Base-by-base conservation (phyloP, 2,888 invertebrate species). In the Flexamia atlantica region DNA sequence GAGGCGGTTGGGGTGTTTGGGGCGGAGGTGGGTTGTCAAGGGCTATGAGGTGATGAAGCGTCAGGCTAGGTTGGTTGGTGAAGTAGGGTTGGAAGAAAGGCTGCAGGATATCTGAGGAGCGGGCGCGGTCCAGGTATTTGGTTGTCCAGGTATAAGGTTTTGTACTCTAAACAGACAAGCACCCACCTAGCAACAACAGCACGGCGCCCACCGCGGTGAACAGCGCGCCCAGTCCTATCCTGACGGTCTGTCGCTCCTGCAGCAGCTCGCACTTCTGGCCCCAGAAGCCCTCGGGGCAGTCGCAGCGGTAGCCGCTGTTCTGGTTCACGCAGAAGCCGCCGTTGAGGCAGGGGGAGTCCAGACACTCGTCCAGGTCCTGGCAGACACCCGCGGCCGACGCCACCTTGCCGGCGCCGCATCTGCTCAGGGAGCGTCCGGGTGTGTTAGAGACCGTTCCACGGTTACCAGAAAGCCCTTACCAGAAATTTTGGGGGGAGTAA, bases 171-270 rank as follows among this genome's bases (percentile, higher is more conserved):
- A n/a, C n/a, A n/a, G n/a, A n/a, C n/a, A n/a, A 36, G 36, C 10
- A 95, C 97, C 97, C 94, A 98, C 99, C 95, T 91, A 98, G 94
- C 89, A 99, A 97, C 90, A 98, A 96, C 91, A 98, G 94, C 89
- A 99, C 94, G 92, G 98, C 98, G 91, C 99, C 97, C 90, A 99
- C 94, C 90, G 99, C 98, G 89, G 98, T 98, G 87, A 98, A 97
- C 88, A 99, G 93, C 86, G 99, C 99, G 88, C 98, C 98, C 95
- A 97, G 97, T 92, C 98, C 97, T 90, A 99, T 94, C 90, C 97
- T 97, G 89, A 98, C 93, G 87, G 97, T 97, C 91, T 97, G 97
- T 88, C 97, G 97, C 90, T 98, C 97, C 90, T 97, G 97, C 87
- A 97, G 95, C 88, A 97, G 94, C 90, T 97, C 97, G 91, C 98